Evolutionary conservation across 2,888 invertebrate genomes (phyloP).

Genomic region (Deilephila elpenor): DNA sequence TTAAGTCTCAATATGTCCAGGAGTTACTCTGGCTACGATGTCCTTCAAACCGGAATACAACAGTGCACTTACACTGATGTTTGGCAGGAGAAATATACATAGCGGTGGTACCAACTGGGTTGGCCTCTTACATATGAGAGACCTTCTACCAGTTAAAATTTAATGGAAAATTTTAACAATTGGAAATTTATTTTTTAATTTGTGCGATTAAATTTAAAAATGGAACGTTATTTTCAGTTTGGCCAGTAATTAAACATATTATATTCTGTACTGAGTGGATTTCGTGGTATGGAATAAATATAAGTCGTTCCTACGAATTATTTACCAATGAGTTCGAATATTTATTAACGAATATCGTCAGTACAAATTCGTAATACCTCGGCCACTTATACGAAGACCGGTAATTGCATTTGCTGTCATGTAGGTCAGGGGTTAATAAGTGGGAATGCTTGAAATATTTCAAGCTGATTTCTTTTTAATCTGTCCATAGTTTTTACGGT

Average conservation of each 20-base stretch:
- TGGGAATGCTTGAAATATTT: neutral
- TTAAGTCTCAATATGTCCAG: no score
- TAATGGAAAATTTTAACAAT: no score
- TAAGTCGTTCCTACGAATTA: neutral
- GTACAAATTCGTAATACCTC: neutral
- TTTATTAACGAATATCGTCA: no score
- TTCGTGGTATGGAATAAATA: neutral
- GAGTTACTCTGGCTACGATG: no score
- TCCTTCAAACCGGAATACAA: no score
- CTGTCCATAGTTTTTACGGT: neutral
- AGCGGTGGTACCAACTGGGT: no score
- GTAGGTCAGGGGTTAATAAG: neutral
- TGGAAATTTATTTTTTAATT: no score
- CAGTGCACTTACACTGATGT: no score
- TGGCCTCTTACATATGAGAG: no score
- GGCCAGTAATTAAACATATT: neutral
- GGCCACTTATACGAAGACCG: neutral
- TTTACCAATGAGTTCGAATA: neutral
- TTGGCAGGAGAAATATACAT: no score
- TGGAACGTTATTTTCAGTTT: neutral
- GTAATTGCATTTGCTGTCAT: neutral
- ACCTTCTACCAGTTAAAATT: no score
- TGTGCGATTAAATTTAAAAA: no score
- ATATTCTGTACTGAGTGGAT: neutral
- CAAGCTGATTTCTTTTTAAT: neutral